Base-by-base conservation (phyloP, 2,797 vertebrate species). In the Sebastiscus tertius region DNA sequence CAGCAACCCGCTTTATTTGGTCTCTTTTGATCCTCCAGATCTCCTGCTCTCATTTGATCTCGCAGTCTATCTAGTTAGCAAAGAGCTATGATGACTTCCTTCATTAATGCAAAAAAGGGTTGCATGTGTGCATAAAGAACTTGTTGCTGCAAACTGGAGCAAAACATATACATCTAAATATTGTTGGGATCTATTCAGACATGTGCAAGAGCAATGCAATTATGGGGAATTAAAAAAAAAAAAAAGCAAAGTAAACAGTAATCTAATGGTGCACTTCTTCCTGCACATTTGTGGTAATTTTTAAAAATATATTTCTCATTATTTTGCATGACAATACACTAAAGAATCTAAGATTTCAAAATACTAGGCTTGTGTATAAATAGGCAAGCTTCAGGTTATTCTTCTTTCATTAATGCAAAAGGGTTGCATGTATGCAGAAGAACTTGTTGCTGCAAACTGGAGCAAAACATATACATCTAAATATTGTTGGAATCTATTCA, bases 21-120 rank as follows among this genome's bases (percentile, higher is more conserved):
- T 91, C 82, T 91, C 96, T 97, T 98, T 99, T 98, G 96, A 98
- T 97, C 96, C 39, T 42, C 94, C 56, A 89, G 92, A 96, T 96
- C 96, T 95, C 95, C 95, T 96, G 94, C 95, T 96, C 96, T 52
- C 96, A 97, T 97, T 97, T 97, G 96, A 96, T 96, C 95, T 91
- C 95, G 95, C 96, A 92, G 94, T 95, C 95, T 95, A 94, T 91
- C 86, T 89, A 85, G 89, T 87, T 85, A 83, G 83, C 72, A 16
- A 10, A 46, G 69, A 52, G 86, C 75, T 22, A 13, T 75, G 88
- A 91, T 86, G 81, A 87, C 89, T 91, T 76, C 59, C 70, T 75
- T 81, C 77, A 49, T 73, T 20, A 63, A n/a, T 6, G 64, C 72
- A 29, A 8, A 56, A 9, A 18, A 4, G 20, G 36, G 14, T 72